Percentiles rank a stretch among this genome's conserved stretches.
Conservation (phyloP, 2,797 vertebrate genomes). For the Lindbergichthys nudifrons region DNA sequence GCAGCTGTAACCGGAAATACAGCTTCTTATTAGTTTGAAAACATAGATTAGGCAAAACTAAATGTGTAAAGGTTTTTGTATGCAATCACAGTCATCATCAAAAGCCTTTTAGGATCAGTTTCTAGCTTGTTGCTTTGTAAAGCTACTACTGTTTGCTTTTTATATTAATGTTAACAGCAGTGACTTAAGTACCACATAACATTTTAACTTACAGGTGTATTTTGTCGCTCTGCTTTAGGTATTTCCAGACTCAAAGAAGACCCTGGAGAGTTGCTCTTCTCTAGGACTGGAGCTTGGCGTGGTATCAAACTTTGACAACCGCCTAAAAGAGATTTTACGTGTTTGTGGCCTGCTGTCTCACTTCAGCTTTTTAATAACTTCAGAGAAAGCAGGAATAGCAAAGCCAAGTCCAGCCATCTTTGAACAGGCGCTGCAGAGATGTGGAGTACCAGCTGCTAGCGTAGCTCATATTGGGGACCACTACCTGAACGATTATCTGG, state of each 20-base stretch:
- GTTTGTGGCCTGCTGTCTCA: conserved; percentile 84
- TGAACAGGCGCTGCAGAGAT: conserved; percentile 82
- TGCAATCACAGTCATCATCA: too few relatives aligned
- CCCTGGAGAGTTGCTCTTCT: conserved; percentile 83
- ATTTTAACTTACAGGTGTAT: background rate
- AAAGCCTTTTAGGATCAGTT: too few relatives aligned
- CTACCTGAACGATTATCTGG: conserved; percentile 88
- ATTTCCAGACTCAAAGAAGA: conserved; percentile 85
- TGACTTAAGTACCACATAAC: background rate
- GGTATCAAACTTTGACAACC: conserved; percentile 93
- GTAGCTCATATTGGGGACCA: conserved; percentile 91
- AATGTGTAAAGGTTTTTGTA: too few relatives aligned
- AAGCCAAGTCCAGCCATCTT: conserved; percentile 91
- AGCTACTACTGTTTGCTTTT: background rate
- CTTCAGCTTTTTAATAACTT: conserved; percentile 92
- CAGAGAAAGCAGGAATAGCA: conserved; percentile 86
- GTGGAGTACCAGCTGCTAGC: conserved; percentile 67
- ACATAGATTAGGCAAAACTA: background rate
- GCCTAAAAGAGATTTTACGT: conserved; percentile 87
- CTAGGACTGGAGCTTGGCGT: conserved; percentile 88
- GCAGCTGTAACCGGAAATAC: too few relatives aligned
- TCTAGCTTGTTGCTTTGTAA: background rate
- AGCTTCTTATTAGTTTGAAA: background rate
- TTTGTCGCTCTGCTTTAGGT: conserved; percentile 68
- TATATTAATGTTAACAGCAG: background rate